Evolutionary conservation across 2,797 vertebrate genomes (phyloP), one percentile per base, ranked within the genome.

Genomic region (Pangasius djambal): DNA sequence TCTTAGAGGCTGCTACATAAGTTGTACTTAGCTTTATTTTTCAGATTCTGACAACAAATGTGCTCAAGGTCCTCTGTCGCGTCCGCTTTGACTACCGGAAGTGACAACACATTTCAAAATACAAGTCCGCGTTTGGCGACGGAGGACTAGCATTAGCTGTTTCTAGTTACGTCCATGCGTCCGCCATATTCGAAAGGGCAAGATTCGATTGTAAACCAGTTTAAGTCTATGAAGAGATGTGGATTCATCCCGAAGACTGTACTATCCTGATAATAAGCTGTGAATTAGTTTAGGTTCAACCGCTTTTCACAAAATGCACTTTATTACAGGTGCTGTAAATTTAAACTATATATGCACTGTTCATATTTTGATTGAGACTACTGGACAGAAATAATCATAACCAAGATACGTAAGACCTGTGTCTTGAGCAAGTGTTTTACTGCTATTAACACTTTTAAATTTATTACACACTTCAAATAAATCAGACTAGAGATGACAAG

Each of bases 1-100:
- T 22, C 6, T 59, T 15, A 69, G 25, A 55, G 9, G 78, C 12
- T 72, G 57, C 79, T 55, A 79, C 65, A 79, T 85, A 44, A 85
- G 31, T 8, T 69, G 77, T 7, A 61, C 37, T 15, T 48, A 48
- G 20, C 20, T 40, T 82, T 82, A 22, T 81, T 55, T 72, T 85
- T 86, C 57, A 67, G 34, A n/a, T 40, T 75, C 7, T 61, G 15
- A 79, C 70, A 87, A 52, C 89, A 67, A 89, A 89, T 52, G 90
- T 67, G 90, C 87, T 91, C 88, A 90, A 91, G 74, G 89, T 92
- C 88, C 77, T 91, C 89, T 3, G 40, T 8, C 84, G 79, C 74
- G 55, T 85, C 37, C 59, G 22, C 40, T 79, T n/a, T 85, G 86
- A 72, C 86, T 8, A 16, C 63, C 67, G 72, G 72, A 89, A 87